Percentiles rank a stretch among this genome's conserved stretches.
These are phyloP conservation scores for Rhagologus leucostigma DNA, from an alignment of 2,113 vertebrate species.

Conservation along the genomic window DNA sequence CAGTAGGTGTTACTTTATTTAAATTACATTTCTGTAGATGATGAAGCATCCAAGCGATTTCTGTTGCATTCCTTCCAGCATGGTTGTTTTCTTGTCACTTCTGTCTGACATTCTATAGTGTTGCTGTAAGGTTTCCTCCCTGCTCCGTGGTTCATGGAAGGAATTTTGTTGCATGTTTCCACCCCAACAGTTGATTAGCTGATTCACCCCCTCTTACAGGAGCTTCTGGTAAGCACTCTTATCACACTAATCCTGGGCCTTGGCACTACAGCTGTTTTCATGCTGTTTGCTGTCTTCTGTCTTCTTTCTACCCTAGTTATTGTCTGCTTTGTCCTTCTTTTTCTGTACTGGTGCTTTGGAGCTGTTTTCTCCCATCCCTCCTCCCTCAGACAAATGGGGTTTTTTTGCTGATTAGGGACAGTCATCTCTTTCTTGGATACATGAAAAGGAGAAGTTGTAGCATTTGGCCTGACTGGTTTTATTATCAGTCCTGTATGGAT, in stretches of 20 bases:
- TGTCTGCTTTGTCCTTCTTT: not conserved
- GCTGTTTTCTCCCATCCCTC: not conserved
- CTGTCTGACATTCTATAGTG: not conserved
- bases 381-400: not conserved
- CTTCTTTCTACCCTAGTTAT: not conserved
- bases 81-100: not conserved
- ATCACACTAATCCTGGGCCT: not conserved
- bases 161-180: not conserved
- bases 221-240: not conserved
- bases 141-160: not conserved
- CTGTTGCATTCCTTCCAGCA: not conserved
- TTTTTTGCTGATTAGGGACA: not conserved
- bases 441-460: not conserved
- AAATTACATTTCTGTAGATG: not conserved
- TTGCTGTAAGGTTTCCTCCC: not conserved
- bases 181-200: not conserved
- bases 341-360: not conserved
- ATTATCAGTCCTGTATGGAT: not conserved
- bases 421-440: not conserved
- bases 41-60: not conserved
- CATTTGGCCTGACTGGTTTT: not conserved
- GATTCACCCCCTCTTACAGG: not conserved
- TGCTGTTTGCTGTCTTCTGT: not conserved
- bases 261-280: not conserved
- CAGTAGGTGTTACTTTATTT: not conserved